Conservation (phyloP, 2,797 vertebrate genomes). For the Cephalopachus bancanus region DNA sequence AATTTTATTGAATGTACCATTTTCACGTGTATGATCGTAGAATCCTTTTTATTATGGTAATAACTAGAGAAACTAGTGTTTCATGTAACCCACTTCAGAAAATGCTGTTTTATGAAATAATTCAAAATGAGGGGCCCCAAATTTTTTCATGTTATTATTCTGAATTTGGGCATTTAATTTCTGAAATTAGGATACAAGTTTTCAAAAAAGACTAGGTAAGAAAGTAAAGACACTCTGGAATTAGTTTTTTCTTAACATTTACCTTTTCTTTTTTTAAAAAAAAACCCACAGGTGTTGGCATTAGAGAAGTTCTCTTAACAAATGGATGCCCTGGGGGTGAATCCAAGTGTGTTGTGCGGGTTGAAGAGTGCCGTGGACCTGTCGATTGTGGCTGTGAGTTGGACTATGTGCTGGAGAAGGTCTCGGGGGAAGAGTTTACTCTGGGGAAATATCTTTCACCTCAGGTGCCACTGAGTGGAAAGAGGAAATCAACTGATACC, state of each 20-base stretch:
- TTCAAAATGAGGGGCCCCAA: not conserved
- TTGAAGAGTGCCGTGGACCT: constrained; percentile 82
- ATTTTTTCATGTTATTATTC: not conserved
- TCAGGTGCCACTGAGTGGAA: constrained; percentile 45
- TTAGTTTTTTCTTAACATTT: constrained; percentile 59
- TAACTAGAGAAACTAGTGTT: not conserved
- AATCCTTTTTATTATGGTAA: constrained; percentile 57
- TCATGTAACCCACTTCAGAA: constrained; percentile 60
- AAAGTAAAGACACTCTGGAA: constrained; percentile 57
- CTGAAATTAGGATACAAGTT: constrained; percentile 64
- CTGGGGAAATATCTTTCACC: constrained; percentile 25
- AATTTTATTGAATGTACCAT: constrained; percentile 51
- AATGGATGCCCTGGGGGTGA: constrained; percentile 85
- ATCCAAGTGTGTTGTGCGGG: constrained; percentile 83
- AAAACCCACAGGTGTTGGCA: constrained; percentile 76
- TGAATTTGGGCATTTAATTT: constrained; percentile 61
- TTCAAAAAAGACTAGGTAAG: constrained; percentile 58
- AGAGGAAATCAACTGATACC: constrained; percentile 34
- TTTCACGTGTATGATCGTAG: not conserved
- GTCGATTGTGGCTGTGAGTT: constrained; percentile 85
- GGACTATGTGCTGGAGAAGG: not conserved
- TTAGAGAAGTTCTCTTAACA: constrained; percentile 86
- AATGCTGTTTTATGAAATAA: constrained; percentile 57
- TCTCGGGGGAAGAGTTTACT: not conserved
- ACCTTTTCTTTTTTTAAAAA: not conserved